Base-by-base conservation (phyloP, 2,797 vertebrate species). In the Holocentrus rufus region DNA sequence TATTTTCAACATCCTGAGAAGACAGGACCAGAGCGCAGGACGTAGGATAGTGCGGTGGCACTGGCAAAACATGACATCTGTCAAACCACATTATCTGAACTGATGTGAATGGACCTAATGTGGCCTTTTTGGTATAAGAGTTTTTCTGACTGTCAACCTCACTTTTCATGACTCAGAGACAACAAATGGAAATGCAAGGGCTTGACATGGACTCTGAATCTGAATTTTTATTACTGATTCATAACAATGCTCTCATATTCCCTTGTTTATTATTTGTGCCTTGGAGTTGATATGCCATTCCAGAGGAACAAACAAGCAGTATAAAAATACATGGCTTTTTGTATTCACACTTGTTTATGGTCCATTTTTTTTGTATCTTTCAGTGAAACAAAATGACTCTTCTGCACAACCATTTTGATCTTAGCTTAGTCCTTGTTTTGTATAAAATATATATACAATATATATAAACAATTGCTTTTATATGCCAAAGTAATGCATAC, bases 51-150 rank as follows among this genome's bases (percentile, higher is more conserved):
- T 83, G 87, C 59, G 63, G 85, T 86, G 79, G 72, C 83, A 85
- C 80, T 76, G 54, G 67, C 77, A 76, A 77, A 84, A 73, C 74
- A 80, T 77, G 56, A 82, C 77, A 65, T 80, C 76, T 62, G 36
- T 46, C 5, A 53, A 39, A 42, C 67, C 86, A 81, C 85, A 81
- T 82, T 69, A 4, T 23, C 58, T 63, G 77, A 81, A 66, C 83
- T 68, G 47, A 72, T 82, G 65, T 31, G 59, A 82, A 70, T 1
- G 56, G 62, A 54, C 31, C 25, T 18, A 36, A 31, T 8, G 18
- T 81, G 75, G 72, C 89, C 85, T 90, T 90, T 90, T 87, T 89
- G 89, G 90, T 89, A 69, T 69, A 50, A 23, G 18, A 17, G 39
- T 34, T 59, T 63, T 52, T 46, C 31, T 6, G 31, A 34, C 31